Percentiles rank a stretch among this genome's conserved stretches.
Evolutionary conservation across 2,888 invertebrate genomes (phyloP).

Genomic region (Metacarcinus magister): DNA sequence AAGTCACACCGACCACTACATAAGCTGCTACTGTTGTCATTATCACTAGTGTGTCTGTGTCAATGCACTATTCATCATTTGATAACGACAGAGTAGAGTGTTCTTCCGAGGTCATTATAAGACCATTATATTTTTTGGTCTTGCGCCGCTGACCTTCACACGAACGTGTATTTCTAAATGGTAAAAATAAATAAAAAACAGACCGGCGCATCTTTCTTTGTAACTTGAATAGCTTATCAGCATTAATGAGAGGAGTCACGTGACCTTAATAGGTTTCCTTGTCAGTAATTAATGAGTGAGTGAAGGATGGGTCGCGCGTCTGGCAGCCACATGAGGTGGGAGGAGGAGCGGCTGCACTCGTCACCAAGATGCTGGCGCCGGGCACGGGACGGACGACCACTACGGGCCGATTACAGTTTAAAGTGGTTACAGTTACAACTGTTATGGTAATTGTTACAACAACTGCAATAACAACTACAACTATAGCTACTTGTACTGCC

Average conservation of each 20-base stretch:
- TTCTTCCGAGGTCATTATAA: not conserved
- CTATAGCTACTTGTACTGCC: not conserved
- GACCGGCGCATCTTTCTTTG: slow-evolving; percentile 35
- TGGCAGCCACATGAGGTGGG: slow-evolving; percentile 69
- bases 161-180: not conserved
- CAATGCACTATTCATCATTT: not conserved
- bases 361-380: not conserved
- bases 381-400: not conserved
- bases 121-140: not conserved
- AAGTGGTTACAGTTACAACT: not conserved
- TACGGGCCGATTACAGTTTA: not conserved
- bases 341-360: slow-evolving; percentile 32
- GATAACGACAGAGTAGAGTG: not conserved
- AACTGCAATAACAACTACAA: not conserved
- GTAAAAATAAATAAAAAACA: not conserved
- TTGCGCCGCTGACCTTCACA: not conserved
- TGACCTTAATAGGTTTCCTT: slow-evolving; percentile 56
- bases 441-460: not conserved
- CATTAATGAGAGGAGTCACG: slow-evolving; percentile 59
- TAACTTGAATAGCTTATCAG: slow-evolving; percentile 54
- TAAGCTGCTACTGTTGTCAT: not conserved
- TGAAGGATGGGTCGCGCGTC: slow-evolving; percentile 60
- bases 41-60: not conserved
- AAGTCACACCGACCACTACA: not conserved
- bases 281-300: slow-evolving; percentile 56